Base-by-base conservation (phyloP, 2,113 vertebrate species). In the Triplophysa siluroides region DNA sequence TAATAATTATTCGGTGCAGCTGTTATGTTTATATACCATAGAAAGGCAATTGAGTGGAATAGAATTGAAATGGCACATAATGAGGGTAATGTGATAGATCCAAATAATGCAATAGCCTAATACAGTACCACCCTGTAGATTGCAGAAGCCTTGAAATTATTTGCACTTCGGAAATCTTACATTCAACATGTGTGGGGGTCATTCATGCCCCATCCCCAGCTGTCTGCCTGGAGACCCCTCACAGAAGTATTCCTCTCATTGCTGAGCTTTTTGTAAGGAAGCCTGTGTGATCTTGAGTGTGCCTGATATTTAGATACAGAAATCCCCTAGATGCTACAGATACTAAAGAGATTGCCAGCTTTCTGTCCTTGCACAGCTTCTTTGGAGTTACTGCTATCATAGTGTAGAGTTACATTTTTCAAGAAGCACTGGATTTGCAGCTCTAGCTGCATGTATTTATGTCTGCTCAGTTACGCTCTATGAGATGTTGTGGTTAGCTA, bases 191-290 rank as follows among this genome's bases (percentile, higher is more conserved):
- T 38, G 43, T 63, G 61, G 24, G 4, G 45, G 60, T 45, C 24
- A 21, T 47, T 21, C 74, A 76, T 12, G 11, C 26, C 18, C 60
- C 23, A 38, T 65, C 65, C 61, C 24, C 62, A 65, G 61, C 74
- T 65, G 60, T 76, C 61, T 38, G 45, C 24, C 74, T 50, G 26
- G 45, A 75, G 38, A 75, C 21, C 72, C 23, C 58, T 75, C 19
- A 21, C 38, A 33, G 7, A 63, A 54, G 61, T 47, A 8, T 63
- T 65, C 18, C 61, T 65, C 43, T 21, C 64, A 38, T 76, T 76
- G 26, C 74, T 54, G 45, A 76, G 74, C 61, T 76, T 61, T 63
- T 75, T 43, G 33, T 63, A 47, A 73, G n/a, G 38, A 65, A 11
- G 12, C 12, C 19, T 16, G 26, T 29, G 23, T 76, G 60, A 64